A percentile compares a stretch with the other conserved stretches of the same genome.
Conservation (phyloP, 2,888 invertebrate genomes). For the Epistrophe grossulariae region DNA sequence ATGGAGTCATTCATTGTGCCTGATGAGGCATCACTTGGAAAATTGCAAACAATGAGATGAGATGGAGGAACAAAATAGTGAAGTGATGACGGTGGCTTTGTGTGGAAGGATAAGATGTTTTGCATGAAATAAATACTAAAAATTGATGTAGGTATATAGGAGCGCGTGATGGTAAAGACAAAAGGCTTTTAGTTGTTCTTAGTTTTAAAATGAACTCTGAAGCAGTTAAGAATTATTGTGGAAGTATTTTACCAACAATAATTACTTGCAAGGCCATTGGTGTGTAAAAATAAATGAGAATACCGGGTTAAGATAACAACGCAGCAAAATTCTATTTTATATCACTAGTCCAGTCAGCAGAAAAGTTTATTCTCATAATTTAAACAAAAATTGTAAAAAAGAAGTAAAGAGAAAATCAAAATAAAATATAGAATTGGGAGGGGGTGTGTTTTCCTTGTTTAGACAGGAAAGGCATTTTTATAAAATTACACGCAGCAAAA, state of each 20-base stretch:
- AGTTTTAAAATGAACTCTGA: background rate
- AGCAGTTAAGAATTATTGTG: background rate
- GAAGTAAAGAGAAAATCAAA: too few species aligned
- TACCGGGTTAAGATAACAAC: too few species aligned
- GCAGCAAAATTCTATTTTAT: too few species aligned
- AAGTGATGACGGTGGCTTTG: background rate
- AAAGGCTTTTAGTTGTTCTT: background rate
- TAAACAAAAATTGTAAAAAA: too few species aligned
- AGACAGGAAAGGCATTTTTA: too few species aligned
- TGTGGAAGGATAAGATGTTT: constrained; percentile 2
- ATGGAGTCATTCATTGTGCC: constrained; percentile 57
- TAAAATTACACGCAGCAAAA: too few species aligned
- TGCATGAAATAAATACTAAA: background rate
- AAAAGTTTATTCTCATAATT: too few species aligned
- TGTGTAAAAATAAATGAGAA: too few species aligned
- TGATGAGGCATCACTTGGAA: constrained; percentile 42
- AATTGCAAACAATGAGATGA: constrained; percentile 27
- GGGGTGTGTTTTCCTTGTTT: too few species aligned
- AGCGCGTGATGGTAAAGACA: background rate
- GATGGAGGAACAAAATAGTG: background rate
- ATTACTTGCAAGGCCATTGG: background rate
- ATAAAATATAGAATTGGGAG: too few species aligned
- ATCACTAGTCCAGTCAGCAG: too few species aligned
- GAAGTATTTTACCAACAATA: background rate
- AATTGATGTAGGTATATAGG: background rate